Evolutionary conservation across 2,797 vertebrate species (phyloP), one percentile per base, ranked within the genome.

Genomic region (Gouania willdenowi): DNA sequence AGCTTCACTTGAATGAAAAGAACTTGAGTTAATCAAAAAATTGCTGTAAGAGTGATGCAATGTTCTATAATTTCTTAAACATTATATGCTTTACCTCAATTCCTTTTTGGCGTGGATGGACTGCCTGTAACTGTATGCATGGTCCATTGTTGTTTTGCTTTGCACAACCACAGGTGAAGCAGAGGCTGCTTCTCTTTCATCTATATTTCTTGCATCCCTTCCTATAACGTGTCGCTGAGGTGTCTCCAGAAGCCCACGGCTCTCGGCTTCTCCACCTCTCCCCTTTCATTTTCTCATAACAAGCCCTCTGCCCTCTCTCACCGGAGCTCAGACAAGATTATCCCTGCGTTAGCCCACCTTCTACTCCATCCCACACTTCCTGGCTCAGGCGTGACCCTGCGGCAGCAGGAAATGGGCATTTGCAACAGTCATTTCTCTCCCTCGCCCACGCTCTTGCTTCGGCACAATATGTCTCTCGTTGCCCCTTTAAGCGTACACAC

Each of bases 281-380:
- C 71, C 79, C 82, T 75, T 78, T 75, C 72, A 83, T 88, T 85
- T 82, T 82, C 85, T 81, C 77, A 68, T 84, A 85, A 84, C 61
- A 78, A 82, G 78, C 71, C 56, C 63, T 71, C 69, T 75, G 73
- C 53, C 74, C 71, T 67, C 46, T 71, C 75, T 63, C 68, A 22
- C 65, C 57, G 61, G 57, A 70, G 79, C 70, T 72, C 65, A 77
- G 62, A 79, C 59, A 78, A 84, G 77, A 86, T 85, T 86, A 83
- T 76, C 76, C 66, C 66, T 70, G 61, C 36, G 66, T 73, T 75
- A 74, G 74, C 77, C 57, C 66, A 74, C 77, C 70, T 72, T 74
- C 48, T 58, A 54, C 70, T 63, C 59, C 39, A 26, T 72, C 70
- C 69, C 50, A 71, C 71, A 72, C 75, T 68, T 77, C 77, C 55